Base-by-base conservation (phyloP, 1,140 invertebrate genomes). In the Monomorium pharaonis region DNA sequence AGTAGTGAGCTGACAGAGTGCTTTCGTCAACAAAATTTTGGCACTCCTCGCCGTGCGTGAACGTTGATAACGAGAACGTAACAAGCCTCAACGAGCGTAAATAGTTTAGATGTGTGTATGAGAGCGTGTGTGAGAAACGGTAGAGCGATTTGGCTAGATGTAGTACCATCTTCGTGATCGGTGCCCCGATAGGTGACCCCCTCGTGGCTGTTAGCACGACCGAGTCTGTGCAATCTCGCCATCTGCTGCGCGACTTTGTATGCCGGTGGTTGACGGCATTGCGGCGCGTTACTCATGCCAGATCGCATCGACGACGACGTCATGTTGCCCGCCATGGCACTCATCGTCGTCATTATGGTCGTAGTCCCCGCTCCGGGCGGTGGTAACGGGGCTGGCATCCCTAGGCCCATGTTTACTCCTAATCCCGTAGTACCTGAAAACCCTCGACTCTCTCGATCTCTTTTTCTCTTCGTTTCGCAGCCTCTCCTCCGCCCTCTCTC, bases 171-270 rank as follows among this genome's bases (percentile, higher is more conserved):
- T 93, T 97, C 96, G 92, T 96, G 94, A 88, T 94, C 94, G 89
- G 94, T 96, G 67, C 37, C 42, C 72, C 96, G 95, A 80, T 97
- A 96, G 62, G 97, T 97, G 86, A 98, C 97, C 86, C 97, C 97
- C 94, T 98, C 98, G 93, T 98, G 97, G 84, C 97, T 98, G 95
- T 98, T 97, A n/a, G 97, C 97, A 91, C 97, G 96, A 85, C 97
- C 97, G 74, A 98, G 95, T 84, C 97, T 96, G 93, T 98, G 97
- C 86, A 97, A 95, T 80, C 96, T 95, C 51, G 97, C 97, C 96
- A 98, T 97, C 93, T 98, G 97, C n/a, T 97, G 97, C 49, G 97
- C 97, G 56, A 98, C 96, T 90, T 96, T 97, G 95, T 98, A 98
- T 56, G 97, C 96, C 85, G 97, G 97, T 42, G 97, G 97, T 92